phyloP scores from a whole-genome alignment of 2,888 invertebrate species.

The Drosophila eohydei region DNA sequence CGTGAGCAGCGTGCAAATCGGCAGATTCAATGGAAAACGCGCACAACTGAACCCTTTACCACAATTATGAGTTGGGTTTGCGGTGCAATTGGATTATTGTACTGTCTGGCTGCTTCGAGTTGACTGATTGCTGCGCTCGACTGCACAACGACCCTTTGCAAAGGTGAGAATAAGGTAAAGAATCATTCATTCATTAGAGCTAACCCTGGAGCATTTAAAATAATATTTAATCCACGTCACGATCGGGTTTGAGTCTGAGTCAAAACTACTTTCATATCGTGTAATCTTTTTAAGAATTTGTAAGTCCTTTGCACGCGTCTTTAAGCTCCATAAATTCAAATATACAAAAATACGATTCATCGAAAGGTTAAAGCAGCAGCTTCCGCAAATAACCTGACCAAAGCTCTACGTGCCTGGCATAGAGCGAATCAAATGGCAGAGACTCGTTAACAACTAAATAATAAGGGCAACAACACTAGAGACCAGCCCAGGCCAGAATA shows the following conservation, averaged over 20 bases:
- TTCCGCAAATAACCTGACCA: slow-evolving; percentile 26
- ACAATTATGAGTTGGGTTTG: slow-evolving; percentile 42
- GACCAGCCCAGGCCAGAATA: background rate
- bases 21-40: background rate
- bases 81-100: slow-evolving; percentile 54
- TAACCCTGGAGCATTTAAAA: background rate
- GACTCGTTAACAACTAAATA: slow-evolving; percentile 60
- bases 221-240: background rate
- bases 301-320: background rate
- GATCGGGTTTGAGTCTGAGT: background rate
- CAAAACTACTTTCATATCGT: background rate
- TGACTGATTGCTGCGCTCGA: slow-evolving; percentile 31
- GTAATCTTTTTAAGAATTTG: background rate
- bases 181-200: background rate
- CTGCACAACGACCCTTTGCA: slow-evolving; percentile 1
- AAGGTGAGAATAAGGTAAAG: background rate
- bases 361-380: slow-evolving; percentile 34
- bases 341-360: slow-evolving; percentile 12
- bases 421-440: slow-evolving; percentile 21
- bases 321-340: slow-evolving; percentile 10
- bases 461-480: slow-evolving; percentile 21
- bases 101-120: slow-evolving; percentile 6
- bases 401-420: slow-evolving; percentile 51
- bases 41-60: slow-evolving; percentile 40
- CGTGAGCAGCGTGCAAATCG: slow-evolving; percentile 40